Evolutionary conservation across 2,113 vertebrate genomes (phyloP), one percentile per base, ranked within the genome.

Genomic region (Scatophagus argus): DNA sequence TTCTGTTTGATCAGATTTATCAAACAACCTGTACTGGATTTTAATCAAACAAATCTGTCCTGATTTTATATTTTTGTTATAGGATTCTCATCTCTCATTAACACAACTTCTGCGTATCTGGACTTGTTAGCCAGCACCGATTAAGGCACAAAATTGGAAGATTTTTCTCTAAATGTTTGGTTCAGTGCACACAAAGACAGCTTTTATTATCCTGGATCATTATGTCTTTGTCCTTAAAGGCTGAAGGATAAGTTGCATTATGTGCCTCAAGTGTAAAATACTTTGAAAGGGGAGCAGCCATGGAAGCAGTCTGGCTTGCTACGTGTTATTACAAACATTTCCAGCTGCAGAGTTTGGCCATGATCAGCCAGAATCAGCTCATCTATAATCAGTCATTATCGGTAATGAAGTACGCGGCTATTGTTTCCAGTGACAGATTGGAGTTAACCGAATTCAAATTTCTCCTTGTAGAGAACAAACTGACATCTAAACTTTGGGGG

Each of bases 311-410:
- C 11, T 43, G 68, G 6, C 21, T 27, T 31, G 51, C 55, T 77
- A 74, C 52, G 67, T 79, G 79, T 66, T 74, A 58, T 70, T 56
- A 19, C 44, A 84, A 80, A 70, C 69, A 74, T 27, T 62, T 77
- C 29, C 68, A 85, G 65, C 82, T 68, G 74, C 51, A 23, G 38
- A 77, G 63, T 74, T 69, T 77, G 67, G 77, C 71, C 16, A n/a
- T n/a, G 58, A 75, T 74, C 60, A 25, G 29, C 27, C 44, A 29
- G 19, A n/a, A 63, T 76, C 55, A 63, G 25, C 38, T 75, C 51
- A 43, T 9, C 27, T 31, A 8, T n/a, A 58, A 81, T 70, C 46
- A 52, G n/a, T 75, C 47, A 64, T 43, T 43, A 29, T 14, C 7
- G 17, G 8, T 39, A 29, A 52, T 71, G 5, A 39, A 51, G 19